phyloP scores from a whole-genome alignment of 2,113 vertebrate species.

The Prietella phreatophila region DNA sequence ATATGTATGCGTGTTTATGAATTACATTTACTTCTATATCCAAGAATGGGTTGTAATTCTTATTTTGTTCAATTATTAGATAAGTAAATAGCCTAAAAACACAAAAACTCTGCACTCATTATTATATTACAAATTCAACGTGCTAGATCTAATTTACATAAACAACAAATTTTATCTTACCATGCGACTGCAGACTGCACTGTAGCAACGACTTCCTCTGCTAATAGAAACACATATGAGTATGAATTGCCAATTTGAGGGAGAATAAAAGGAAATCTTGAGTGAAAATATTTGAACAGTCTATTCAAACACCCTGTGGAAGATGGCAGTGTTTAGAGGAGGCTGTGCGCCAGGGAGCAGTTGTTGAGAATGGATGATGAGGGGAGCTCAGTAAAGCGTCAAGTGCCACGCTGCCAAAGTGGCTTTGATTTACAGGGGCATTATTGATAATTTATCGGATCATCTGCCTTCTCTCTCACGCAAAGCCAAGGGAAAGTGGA shows the following conservation, averaged over 20 bases:
- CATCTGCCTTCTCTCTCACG: conserved; percentile 75
- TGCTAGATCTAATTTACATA: neutral
- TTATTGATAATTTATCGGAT: conserved; percentile 83
- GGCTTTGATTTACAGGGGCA: conserved; percentile 78
- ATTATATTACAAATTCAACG: neutral
- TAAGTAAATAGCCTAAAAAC: neutral
- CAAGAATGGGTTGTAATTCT: neutral
- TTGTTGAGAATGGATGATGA: conserved; percentile 80
- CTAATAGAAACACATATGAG: conserved; percentile 29
- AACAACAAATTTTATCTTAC: neutral
- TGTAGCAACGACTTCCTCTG: neutral
- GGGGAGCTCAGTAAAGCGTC: conserved; percentile 63
- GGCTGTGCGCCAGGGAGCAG: conserved; percentile 75
- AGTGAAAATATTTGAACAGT: conserved; percentile 82
- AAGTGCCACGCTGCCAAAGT: conserved; percentile 74
- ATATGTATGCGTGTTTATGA: neutral
- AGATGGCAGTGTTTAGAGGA: conserved; percentile 50
- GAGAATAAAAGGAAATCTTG: conserved; percentile 60
- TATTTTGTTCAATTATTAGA: neutral
- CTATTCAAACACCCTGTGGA: conserved; percentile 81
- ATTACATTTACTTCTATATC: neutral
- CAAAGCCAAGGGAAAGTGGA: conserved; percentile 73
- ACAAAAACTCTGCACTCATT: neutral
- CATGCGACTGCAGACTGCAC: neutral
- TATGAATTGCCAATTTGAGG: conserved; percentile 10